Evolutionary conservation across 2,888 invertebrate genomes (phyloP).

Genomic region (Athrips mouffetella): DNA sequence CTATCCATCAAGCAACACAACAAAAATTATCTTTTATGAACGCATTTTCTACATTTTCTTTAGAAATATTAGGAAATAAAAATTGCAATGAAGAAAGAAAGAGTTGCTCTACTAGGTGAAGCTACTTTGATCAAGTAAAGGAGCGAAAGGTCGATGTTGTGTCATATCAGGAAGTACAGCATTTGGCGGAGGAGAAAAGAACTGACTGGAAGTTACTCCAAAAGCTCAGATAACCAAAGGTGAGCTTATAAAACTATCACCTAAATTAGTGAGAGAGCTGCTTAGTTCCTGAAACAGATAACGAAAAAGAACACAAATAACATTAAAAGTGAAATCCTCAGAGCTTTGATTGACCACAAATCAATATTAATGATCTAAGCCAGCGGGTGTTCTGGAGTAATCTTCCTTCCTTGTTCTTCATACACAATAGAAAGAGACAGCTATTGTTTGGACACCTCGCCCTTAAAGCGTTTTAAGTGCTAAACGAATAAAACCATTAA

Average conservation of each 20-base stretch:
- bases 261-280: slow-evolving; percentile 10
- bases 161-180: too few relatives aligned
- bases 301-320: slow-evolving; percentile 52
- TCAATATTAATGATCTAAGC: slow-evolving; percentile 77
- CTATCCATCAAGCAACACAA: too few relatives aligned
- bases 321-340: slow-evolving; percentile 76
- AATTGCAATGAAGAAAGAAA: too few relatives aligned
- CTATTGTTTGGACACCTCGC: slow-evolving; percentile 73
- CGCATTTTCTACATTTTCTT: too few relatives aligned
- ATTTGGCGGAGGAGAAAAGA: too few relatives aligned
- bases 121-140: too few relatives aligned
- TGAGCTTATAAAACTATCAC: slow-evolving; percentile 8
- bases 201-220: neutral
- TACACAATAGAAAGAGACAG: slow-evolving; percentile 41
- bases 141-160: too few relatives aligned
- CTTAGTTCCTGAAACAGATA: slow-evolving; percentile 6
- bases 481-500: slow-evolving; percentile 79
- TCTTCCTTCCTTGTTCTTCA: slow-evolving; percentile 41
- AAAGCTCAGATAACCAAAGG: neutral
- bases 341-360: slow-evolving; percentile 79
- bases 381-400: slow-evolving; percentile 67
- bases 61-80: too few relatives aligned
- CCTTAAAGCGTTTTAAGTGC: slow-evolving; percentile 76
- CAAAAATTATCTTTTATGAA: too few relatives aligned
- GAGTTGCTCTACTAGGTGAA: too few relatives aligned